Evolutionary conservation across 2,888 invertebrate species (phyloP).

Genomic region (Mellilla xanthometata): DNA sequence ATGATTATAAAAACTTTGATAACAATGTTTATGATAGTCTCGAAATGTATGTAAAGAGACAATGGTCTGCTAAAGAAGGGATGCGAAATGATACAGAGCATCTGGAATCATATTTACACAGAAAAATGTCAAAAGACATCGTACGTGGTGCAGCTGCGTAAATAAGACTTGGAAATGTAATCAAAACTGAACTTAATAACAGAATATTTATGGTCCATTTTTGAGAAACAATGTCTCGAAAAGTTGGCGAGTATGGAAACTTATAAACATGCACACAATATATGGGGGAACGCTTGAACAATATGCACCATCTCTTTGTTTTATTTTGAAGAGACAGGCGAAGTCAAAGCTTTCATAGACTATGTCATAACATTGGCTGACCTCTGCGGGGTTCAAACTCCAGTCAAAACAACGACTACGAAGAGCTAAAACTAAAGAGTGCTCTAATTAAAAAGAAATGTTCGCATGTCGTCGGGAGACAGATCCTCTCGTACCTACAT

Average conservation of each 20-base stretch:
- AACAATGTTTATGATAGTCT: slow-evolving; percentile 11
- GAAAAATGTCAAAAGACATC: slow-evolving; percentile 42
- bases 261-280: not conserved
- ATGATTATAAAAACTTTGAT: slow-evolving; percentile 21
- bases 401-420: too few relatives aligned
- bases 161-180: slow-evolving; percentile 34
- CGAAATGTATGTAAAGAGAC: slow-evolving; percentile 22
- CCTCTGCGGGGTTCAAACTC: not conserved
- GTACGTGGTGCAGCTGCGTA: slow-evolving; percentile 54
- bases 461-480: too few relatives aligned
- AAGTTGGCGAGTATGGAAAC: not conserved
- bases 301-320: slow-evolving; percentile 4
- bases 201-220: slow-evolving; percentile 7
- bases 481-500: too few relatives aligned
- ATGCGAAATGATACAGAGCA: slow-evolving; percentile 43
- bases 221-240: slow-evolving; percentile 3
- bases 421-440: too few relatives aligned
- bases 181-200: slow-evolving; percentile 10
- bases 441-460: too few relatives aligned
- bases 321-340: not conserved
- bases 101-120: slow-evolving; percentile 48
- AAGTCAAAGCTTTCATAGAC: slow-evolving; percentile 15
- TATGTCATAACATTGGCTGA: slow-evolving; percentile 23
- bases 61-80: slow-evolving; percentile 41
- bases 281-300: not conserved